These are phyloP conservation scores for Drosophila chauvacae DNA, from an alignment of 1,140 invertebrate genomes.

Conservation along the genomic window DNA sequence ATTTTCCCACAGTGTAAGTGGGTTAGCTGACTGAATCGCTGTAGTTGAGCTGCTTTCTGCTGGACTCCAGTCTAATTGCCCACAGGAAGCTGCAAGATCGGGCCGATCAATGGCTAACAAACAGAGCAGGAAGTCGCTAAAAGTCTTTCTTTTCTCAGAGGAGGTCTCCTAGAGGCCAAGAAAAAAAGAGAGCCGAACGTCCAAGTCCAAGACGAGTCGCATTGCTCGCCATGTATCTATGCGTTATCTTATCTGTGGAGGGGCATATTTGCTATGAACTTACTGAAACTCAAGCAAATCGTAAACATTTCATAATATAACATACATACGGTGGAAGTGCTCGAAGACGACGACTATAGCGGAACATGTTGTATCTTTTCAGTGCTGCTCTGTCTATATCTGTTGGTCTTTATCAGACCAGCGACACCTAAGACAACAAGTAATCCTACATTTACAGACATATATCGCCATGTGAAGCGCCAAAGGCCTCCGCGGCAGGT, in stretches of 20 bases:
- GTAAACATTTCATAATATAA: slow-evolving; percentile 78
- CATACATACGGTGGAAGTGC: slow-evolving; percentile 55
- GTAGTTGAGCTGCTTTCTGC: slow-evolving; percentile 25
- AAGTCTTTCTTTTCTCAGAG: slow-evolving; percentile 37
- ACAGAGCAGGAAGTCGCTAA: slow-evolving; percentile 40
- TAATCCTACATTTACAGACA: slow-evolving; percentile 78
- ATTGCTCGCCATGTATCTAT: slow-evolving; percentile 48
- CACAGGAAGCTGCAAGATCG: slow-evolving; percentile 68
- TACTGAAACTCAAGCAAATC: slow-evolving; percentile 80
- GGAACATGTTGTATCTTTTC: slow-evolving; percentile 76
- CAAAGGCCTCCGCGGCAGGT: slow-evolving; percentile 38
- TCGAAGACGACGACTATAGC: slow-evolving; percentile 45
- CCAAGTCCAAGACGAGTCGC: slow-evolving; percentile 22
- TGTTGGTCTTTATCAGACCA: slow-evolving; percentile 56
- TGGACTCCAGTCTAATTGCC: slow-evolving; percentile 69
- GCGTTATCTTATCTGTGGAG: slow-evolving; percentile 70
- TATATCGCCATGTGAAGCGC: slow-evolving; percentile 25
- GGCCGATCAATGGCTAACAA: slow-evolving; percentile 61
- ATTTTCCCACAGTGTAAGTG: slow-evolving; percentile 17
- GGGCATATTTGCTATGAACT: slow-evolving; percentile 80
- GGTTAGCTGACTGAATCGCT: slow-evolving; percentile 7
- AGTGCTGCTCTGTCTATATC: slow-evolving; percentile 64
- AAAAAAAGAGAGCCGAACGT: background rate
- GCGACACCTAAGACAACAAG: slow-evolving; percentile 65
- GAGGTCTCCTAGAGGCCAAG: background rate